Percentiles rank a stretch among this genome's conserved stretches.
Conservation (phyloP, 37 sponge, comb jelly and placozoan genomes). For the Eunapius fragilis region DNA sequence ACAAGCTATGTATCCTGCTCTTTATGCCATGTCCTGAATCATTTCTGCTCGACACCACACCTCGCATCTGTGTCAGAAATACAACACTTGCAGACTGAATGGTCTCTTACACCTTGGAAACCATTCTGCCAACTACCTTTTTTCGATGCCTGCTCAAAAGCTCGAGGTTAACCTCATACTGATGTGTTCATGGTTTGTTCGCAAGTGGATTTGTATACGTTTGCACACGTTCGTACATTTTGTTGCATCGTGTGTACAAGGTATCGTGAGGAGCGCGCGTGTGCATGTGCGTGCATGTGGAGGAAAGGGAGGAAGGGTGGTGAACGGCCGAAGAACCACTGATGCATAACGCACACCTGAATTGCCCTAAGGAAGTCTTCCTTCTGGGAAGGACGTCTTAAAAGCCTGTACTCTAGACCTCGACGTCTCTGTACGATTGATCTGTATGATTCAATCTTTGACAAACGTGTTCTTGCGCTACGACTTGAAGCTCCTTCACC, state of each 20-base stretch:
- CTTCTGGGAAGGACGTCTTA: conserved; percentile 63
- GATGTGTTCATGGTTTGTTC: neutral
- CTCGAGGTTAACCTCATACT: conserved; percentile 88
- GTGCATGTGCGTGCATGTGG: neutral
- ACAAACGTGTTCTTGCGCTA: neutral
- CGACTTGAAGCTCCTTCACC: conserved; percentile 11
- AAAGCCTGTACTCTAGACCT: conserved; percentile 71
- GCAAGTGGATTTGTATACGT: neutral
- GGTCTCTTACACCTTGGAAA: neutral
- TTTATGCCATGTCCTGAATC: conserved; percentile 73
- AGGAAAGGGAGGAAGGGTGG: too few relatives aligned
- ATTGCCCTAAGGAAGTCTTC: conserved; percentile 79
- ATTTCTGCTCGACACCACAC: conserved; percentile 23
- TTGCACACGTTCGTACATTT: neutral
- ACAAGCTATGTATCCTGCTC: conserved; percentile 63
- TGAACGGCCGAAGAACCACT: too few relatives aligned
- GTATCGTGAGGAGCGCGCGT: neutral
- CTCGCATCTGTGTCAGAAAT: conserved; percentile 25
- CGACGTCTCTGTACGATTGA: conserved; percentile 63
- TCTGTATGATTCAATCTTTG: conserved; percentile 7
- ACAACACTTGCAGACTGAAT: neutral
- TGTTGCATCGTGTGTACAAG: neutral
- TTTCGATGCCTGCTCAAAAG: conserved; percentile 67
- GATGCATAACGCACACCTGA: conserved; percentile 25
- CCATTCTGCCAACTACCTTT: conserved; percentile 43